Conservation (phyloP, 2,797 vertebrate genomes). For the Halcyon chelicuti region DNA sequence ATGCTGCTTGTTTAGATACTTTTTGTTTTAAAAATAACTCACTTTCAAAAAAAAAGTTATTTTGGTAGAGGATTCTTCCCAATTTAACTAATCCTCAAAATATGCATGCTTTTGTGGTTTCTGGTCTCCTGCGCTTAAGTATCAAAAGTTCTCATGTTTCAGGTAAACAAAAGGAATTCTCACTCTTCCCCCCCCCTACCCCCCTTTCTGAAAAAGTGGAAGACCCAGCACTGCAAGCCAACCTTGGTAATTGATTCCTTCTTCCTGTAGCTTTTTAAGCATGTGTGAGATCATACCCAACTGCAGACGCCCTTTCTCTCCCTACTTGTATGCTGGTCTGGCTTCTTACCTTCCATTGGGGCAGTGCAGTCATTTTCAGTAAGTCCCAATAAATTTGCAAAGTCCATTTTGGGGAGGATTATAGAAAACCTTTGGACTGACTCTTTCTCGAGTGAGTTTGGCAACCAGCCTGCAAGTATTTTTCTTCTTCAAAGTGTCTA, state of each 20-base stretch:
- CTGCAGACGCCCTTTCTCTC: neutral
- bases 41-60: neutral
- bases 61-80: neutral
- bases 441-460: neutral
- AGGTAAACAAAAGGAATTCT: neutral
- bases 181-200: neutral
- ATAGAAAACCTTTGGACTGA: neutral
- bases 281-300: neutral
- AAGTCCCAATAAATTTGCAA: neutral
- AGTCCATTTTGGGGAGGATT: neutral
- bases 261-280: neutral
- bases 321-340: neutral
- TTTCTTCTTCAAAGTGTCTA: neutral
- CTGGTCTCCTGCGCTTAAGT: neutral
- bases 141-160: neutral
- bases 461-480: neutral
- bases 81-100: neutral
- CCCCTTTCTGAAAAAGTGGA: neutral
- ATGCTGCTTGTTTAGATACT: neutral
- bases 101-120: neutral
- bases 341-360: neutral
- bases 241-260: neutral
- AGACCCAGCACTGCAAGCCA: neutral
- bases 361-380: accelerated
- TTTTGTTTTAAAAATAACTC: neutral